Percentiles rank a stretch among this genome's conserved stretches.
phyloP scores from a whole-genome alignment of 2,113 vertebrate genomes.

The Todiramphus chloris region DNA sequence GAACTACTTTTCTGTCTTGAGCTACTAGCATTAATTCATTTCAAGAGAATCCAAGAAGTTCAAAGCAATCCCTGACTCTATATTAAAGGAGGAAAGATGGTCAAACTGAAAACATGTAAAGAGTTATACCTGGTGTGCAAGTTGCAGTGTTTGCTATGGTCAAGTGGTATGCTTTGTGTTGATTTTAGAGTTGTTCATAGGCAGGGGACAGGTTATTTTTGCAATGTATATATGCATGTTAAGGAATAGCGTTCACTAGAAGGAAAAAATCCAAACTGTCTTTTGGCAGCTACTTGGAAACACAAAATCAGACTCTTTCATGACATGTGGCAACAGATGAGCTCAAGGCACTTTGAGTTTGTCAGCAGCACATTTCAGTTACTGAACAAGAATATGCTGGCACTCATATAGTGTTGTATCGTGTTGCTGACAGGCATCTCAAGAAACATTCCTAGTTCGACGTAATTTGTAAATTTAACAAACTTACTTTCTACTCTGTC shows the following conservation, averaged over 20 bases:
- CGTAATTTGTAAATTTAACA: neutral
- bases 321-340: neutral
- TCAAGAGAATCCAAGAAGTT: neutral
- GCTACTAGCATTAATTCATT: neutral
- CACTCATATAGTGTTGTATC: neutral
- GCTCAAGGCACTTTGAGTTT: neutral
- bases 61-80: neutral
- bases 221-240: rapidly evolving
- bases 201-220: neutral
- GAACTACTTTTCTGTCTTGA: neutral
- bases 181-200: neutral
- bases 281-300: neutral
- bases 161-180: neutral
- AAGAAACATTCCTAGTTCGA: neutral
- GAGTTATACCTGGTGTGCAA: neutral
- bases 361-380: neutral
- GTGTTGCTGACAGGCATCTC: neutral
- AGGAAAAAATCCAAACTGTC: neutral
- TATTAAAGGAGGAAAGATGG: neutral
- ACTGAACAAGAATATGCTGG: neutral
- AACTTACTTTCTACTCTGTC: neutral
- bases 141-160: neutral
- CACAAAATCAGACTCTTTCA: neutral
- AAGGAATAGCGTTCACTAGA: neutral
- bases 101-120: neutral